Evolutionary conservation across 2,888 invertebrate genomes (phyloP).

Genomic region (Drosophila atroscutellata): DNA sequence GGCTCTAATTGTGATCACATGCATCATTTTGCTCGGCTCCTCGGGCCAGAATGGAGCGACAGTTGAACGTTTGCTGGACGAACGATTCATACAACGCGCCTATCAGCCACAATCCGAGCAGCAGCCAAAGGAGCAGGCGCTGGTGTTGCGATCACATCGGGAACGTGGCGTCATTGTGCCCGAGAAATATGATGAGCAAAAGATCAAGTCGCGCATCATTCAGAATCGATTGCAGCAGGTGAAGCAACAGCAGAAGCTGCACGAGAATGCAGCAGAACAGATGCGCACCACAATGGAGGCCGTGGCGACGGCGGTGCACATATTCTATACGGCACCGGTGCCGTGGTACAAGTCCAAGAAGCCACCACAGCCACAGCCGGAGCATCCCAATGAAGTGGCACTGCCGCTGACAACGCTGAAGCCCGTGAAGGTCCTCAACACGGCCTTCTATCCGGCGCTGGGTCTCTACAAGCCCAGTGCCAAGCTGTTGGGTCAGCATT

Average conservation of each 20-base stretch:
- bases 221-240: conserved; percentile 83
- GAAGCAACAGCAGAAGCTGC: conserved; percentile 68
- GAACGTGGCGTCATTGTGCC: conserved; percentile 82
- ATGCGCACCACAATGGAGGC: conserved; percentile 74
- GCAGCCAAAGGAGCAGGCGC: conserved; percentile 39
- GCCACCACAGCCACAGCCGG: conserved; percentile 60
- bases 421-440: conserved; percentile 77
- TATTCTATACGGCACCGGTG: conserved; percentile 84
- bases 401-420: conserved; percentile 65
- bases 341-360: conserved; percentile 84
- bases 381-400: conserved; percentile 60
- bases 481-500: conserved; percentile 86
- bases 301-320: conserved; percentile 82
- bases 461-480: conserved; percentile 82
- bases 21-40: conserved; percentile 80
- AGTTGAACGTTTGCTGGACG: conserved; percentile 79
- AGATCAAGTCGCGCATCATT: conserved; percentile 83
- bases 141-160: conserved; percentile 70
- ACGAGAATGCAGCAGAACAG: conserved; percentile 73
- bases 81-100: conserved; percentile 79
- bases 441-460: conserved; percentile 83
- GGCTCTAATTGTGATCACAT: conserved; percentile 80
- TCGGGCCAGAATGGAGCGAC: conserved; percentile 66
- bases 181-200: conserved; percentile 84
- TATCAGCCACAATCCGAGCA: conserved; percentile 59